phyloP scores from a whole-genome alignment of 53 echinoderm and acorn worm species.

The Crossaster papposus region DNA sequence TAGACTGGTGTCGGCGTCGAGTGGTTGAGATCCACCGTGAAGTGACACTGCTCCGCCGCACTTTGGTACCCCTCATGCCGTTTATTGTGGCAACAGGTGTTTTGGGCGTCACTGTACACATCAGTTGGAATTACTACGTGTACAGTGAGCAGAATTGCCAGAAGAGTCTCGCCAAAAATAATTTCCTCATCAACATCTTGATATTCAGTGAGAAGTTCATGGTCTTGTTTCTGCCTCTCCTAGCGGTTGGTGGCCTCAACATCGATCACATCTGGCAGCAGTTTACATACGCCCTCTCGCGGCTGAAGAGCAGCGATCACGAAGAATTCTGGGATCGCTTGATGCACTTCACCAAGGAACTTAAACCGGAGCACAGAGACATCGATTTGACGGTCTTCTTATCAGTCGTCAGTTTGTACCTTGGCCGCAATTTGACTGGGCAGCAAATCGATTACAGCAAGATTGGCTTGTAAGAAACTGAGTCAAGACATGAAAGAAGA shows the following conservation, averaged over 20 bases:
- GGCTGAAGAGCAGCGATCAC: constrained; percentile 54
- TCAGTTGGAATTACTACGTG: constrained; percentile 81
- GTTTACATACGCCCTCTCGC: constrained; percentile 72
- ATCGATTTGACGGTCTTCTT: constrained; percentile 59
- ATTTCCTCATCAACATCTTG: constrained; percentile 66
- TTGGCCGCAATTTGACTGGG: constrained; percentile 61
- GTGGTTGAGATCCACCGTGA: constrained; percentile 72
- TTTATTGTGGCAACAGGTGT: constrained; percentile 69
- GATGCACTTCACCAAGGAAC: constrained; percentile 59
- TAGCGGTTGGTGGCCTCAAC: constrained; percentile 71
- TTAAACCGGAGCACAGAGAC: constrained; percentile 36
- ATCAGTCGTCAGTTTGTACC: constrained; percentile 68
- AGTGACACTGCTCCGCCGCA: constrained; percentile 52
- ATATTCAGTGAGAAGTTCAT: constrained; percentile 79
- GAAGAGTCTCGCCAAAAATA: neutral
- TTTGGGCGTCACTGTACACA: constrained; percentile 78
- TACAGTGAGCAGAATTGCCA: constrained; percentile 28
- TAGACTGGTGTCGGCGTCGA: constrained; percentile 72
- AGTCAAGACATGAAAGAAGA: too few species aligned
- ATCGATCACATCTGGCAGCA: constrained; percentile 70
- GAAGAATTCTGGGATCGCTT: constrained; percentile 81
- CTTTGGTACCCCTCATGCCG: constrained; percentile 63
- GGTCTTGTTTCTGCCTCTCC: constrained; percentile 61
- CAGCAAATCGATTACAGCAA: constrained; percentile 66
- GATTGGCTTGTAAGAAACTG: neutral